phyloP scores from a whole-genome alignment of 2,797 vertebrate genomes.

The Nannoperca obscura region DNA sequence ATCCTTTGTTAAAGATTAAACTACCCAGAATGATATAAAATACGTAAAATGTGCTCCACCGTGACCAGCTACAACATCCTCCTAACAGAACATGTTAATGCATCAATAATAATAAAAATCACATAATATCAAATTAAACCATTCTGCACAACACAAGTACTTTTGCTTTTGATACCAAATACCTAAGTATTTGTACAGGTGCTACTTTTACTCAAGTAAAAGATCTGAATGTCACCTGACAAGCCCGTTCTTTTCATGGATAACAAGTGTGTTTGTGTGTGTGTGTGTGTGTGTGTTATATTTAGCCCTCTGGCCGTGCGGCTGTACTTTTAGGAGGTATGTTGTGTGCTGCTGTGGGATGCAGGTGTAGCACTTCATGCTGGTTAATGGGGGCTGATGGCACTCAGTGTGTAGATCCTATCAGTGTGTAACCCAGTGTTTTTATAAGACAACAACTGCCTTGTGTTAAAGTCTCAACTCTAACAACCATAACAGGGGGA shows the following conservation, averaged over 20 bases:
- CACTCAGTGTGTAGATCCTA: slow-evolving; percentile 61
- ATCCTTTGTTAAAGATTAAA: background rate
- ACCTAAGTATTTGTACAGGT: background rate
- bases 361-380: slow-evolving; percentile 68
- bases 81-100: background rate
- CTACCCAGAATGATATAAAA: background rate
- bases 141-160: background rate
- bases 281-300: slow-evolving; percentile 18
- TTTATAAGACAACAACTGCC: slow-evolving; percentile 46
- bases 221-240: background rate
- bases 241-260: slow-evolving; percentile 12
- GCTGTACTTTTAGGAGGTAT: slow-evolving; percentile 34
- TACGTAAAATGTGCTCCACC: background rate
- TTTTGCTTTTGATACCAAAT: background rate
- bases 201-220: background rate
- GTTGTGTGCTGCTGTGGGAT: slow-evolving; percentile 57
- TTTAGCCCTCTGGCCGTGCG: slow-evolving; percentile 3
- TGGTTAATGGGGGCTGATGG: slow-evolving; percentile 73
- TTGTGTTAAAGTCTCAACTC: slow-evolving; percentile 4
- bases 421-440: slow-evolving; percentile 37
- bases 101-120: background rate
- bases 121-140: background rate
- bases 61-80: background rate
- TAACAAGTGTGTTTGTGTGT: slow-evolving; percentile 6
- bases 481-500: background rate